Percentiles rank a stretch among this genome's conserved stretches.
phyloP scores from a whole-genome alignment of 2,888 invertebrate species.

The Sinodicranocentrus sp. region DNA sequence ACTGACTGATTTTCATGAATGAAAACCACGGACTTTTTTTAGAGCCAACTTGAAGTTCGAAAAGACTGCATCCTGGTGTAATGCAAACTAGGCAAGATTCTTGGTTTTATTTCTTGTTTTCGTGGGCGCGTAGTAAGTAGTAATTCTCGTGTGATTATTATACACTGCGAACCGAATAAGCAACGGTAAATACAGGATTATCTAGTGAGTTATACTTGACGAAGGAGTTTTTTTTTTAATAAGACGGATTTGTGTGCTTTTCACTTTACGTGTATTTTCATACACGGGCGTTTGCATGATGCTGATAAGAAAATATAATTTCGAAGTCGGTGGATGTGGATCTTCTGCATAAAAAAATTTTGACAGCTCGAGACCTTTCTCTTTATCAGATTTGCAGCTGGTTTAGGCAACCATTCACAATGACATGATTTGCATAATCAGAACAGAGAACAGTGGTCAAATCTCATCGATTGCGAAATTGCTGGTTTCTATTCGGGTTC shows the following conservation, averaged over 20 bases:
- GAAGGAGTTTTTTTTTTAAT: constrained; percentile 23
- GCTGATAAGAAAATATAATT: too few species aligned
- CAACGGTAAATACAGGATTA: constrained; percentile 58
- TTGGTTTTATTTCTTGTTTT: constrained; percentile 46
- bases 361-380: constrained; percentile 28
- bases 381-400: constrained; percentile 34
- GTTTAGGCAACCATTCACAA: constrained; percentile 27
- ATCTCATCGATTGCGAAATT: not conserved
- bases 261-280: constrained; percentile 20
- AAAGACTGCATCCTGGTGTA: constrained; percentile 58
- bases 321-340: too few species aligned
- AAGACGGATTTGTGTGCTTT: constrained; percentile 40
- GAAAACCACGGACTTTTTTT: constrained; percentile 20
- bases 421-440: constrained; percentile 45
- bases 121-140: constrained; percentile 47
- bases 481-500: not conserved
- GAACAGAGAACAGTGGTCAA: not conserved
- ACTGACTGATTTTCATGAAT: constrained; percentile 59
- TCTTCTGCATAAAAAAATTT: not conserved
- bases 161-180: not conserved
- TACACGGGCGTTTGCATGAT: too few species aligned
- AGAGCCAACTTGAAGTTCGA: not conserved
- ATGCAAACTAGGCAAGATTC: constrained; percentile 44
- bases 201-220: not conserved
- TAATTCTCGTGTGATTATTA: constrained; percentile 46